Base-by-base conservation (phyloP, 2,113 vertebrate species). In the Oostethus manadensis region DNA sequence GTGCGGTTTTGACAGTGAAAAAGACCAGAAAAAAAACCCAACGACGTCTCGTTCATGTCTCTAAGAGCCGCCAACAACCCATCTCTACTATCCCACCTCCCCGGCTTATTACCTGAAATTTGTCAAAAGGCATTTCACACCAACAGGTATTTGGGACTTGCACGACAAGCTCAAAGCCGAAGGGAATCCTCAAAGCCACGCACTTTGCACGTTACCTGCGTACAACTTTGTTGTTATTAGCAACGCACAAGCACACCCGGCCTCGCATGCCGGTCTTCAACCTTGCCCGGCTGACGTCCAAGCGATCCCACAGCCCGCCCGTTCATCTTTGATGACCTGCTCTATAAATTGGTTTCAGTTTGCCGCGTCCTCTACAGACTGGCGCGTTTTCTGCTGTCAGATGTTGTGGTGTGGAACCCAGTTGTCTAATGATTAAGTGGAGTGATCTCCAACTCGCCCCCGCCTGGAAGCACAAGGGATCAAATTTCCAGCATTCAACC, bases 111-210 rank as follows among this genome's bases (percentile, higher is more conserved):
- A 87, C 88, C 82, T 83, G 80, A 86, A 84, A 90, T 90, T 91
- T 90, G 85, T 90, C 88, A 92, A 89, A 91, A 90, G 88, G 79
- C 82, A 87, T 92, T 90, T 91, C 86, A 88, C 89, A 89, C 79
- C 87, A 88, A 87, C 85, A 91, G 84, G 84, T 88, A 88, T 84
- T 90, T 89, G 87, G 86, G 68, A 91, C 91, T 76, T 88, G 75
- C 61, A 58, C 84, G 87, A 88, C 82, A 87, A 83, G 83, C 78
- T 84, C 89, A 88, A 89, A 85, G 80, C 84, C 86, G 83, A n/a
- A n/a, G n/a, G n/a, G n/a, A n/a, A n/a, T n/a, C n/a, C n/a, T 86
- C 82, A 87, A 81, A 71, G 82, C 79, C 88, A n/a, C n/a, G n/a
- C n/a, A n/a, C n/a, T n/a, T n/a, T n/a, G n/a, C n/a, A n/a, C n/a